Evolutionary conservation across 2,888 invertebrate species (phyloP).

Genomic region (Heliconius aoede): DNA sequence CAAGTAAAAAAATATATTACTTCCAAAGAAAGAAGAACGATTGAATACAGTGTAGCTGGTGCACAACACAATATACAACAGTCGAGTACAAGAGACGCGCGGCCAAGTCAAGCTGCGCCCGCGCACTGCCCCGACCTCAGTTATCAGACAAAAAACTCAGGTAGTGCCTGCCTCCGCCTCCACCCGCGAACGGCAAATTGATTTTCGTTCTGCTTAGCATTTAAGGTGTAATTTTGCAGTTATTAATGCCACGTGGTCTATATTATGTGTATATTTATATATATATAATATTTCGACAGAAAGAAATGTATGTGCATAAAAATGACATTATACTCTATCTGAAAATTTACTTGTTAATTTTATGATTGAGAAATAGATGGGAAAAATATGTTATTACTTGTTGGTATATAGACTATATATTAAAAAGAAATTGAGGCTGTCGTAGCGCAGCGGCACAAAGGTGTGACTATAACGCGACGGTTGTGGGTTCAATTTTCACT

Average conservation of each 20-base stretch:
- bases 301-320: background rate
- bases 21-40: slow-evolving; percentile 11
- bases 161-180: slow-evolving; percentile 50
- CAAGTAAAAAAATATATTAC: background rate
- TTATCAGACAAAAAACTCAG: slow-evolving; percentile 66
- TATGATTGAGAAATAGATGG: too few species aligned
- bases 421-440: too few species aligned
- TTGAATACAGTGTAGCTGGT: slow-evolving; percentile 15
- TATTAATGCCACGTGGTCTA: slow-evolving; percentile 45
- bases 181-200: slow-evolving; percentile 52
- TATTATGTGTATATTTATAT: background rate
- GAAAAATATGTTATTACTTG: too few species aligned
- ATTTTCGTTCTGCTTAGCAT: slow-evolving; percentile 51
- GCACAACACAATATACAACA: slow-evolving; percentile 18
- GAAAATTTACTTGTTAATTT: too few species aligned
- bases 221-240: slow-evolving; percentile 45
- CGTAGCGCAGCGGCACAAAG: too few species aligned
- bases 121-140: slow-evolving; percentile 72
- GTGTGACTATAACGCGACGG: too few species aligned
- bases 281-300: background rate
- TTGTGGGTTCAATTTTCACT: too few species aligned
- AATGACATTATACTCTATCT: background rate
- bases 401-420: too few species aligned
- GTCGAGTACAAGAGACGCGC: slow-evolving; percentile 58
- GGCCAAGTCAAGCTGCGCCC: slow-evolving; percentile 64